A percentile compares a stretch with the other conserved stretches of the same genome.
Evolutionary conservation across 2,797 vertebrate genomes (phyloP).

Genomic region (Malurus splendens): DNA sequence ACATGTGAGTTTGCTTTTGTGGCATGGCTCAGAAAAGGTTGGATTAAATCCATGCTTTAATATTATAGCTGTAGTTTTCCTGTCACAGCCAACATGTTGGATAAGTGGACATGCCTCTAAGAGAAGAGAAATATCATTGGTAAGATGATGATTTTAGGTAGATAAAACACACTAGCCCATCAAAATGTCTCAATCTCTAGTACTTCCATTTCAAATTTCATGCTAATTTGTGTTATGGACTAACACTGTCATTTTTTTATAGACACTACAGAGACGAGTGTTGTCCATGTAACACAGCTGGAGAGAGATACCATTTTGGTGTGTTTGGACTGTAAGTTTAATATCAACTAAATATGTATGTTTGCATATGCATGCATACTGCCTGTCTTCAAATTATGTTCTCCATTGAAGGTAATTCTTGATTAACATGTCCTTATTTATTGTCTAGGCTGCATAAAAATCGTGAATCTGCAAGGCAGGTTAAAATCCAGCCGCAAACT

Average conservation of each 20-base stretch:
- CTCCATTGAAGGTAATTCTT: background rate
- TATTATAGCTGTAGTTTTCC: conserved; percentile 23
- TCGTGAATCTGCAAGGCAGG: conserved; percentile 90
- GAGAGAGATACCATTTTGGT: conserved; percentile 93
- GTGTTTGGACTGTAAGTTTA: conserved; percentile 88
- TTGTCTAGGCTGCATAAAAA: conserved; percentile 88
- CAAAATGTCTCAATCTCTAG: background rate
- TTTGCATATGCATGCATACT: background rate
- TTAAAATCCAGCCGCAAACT: conserved; percentile 93
- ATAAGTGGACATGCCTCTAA: background rate
- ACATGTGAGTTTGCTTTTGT: background rate
- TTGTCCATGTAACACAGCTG: conserved; percentile 89
- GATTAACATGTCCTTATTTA: conserved; percentile 13
- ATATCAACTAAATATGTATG: background rate
- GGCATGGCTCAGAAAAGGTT: background rate
- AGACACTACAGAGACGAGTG: conserved; percentile 88
- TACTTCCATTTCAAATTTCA: background rate
- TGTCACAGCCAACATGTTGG: background rate
- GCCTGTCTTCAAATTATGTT: background rate
- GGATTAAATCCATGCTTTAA: background rate
- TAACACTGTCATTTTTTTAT: conserved; percentile 42
- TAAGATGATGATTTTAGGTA: background rate
- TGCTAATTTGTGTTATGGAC: background rate
- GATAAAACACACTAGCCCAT: background rate
- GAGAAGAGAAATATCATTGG: background rate